A percentile compares a stretch with the other conserved stretches of the same genome.
phyloP scores from a whole-genome alignment of 2,113 vertebrate species.

The Chinchilla lanigera region DNA sequence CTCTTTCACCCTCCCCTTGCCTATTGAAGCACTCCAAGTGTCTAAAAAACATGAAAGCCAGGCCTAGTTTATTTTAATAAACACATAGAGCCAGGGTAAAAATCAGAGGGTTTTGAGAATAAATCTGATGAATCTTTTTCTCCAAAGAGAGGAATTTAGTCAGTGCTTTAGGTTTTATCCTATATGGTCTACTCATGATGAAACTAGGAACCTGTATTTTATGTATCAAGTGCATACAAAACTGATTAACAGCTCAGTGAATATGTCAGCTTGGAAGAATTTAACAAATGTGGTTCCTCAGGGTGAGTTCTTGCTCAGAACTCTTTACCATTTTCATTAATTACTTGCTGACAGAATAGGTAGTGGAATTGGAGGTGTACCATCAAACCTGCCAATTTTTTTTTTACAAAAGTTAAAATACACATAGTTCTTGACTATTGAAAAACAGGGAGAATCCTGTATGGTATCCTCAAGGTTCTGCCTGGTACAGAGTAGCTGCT shows the following conservation, averaged over 20 bases:
- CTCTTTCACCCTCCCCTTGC: not conserved
- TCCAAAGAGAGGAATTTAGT: slow-evolving; percentile 44
- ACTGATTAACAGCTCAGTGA: slow-evolving; percentile 67
- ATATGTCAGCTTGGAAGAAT: slow-evolving; percentile 54
- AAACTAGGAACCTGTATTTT: slow-evolving; percentile 67
- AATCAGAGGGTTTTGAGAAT: slow-evolving; percentile 8
- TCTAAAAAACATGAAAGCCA: not conserved
- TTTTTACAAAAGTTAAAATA: slow-evolving; percentile 45
- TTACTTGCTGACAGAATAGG: slow-evolving; percentile 60
- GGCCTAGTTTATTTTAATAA: slow-evolving; percentile 16
- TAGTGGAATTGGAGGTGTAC: slow-evolving; percentile 43
- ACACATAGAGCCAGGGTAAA: slow-evolving; percentile 8
- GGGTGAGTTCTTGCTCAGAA: slow-evolving; percentile 52
- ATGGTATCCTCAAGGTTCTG: not conserved
- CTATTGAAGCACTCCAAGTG: not conserved
- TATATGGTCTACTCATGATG: not conserved
- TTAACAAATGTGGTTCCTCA: slow-evolving; percentile 57
- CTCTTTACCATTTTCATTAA: slow-evolving; percentile 73
- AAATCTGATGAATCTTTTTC: slow-evolving; percentile 30
- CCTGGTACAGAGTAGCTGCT: not conserved
- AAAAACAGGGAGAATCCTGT: slow-evolving; percentile 20
- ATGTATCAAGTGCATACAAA: slow-evolving; percentile 58
- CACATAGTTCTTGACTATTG: slow-evolving; percentile 48
- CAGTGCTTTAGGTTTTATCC: slow-evolving; percentile 30
- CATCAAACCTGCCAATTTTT: slow-evolving; percentile 62